Base-by-base conservation (phyloP, 2,797 vertebrate genomes). In the Megaceryle alcyon region DNA sequence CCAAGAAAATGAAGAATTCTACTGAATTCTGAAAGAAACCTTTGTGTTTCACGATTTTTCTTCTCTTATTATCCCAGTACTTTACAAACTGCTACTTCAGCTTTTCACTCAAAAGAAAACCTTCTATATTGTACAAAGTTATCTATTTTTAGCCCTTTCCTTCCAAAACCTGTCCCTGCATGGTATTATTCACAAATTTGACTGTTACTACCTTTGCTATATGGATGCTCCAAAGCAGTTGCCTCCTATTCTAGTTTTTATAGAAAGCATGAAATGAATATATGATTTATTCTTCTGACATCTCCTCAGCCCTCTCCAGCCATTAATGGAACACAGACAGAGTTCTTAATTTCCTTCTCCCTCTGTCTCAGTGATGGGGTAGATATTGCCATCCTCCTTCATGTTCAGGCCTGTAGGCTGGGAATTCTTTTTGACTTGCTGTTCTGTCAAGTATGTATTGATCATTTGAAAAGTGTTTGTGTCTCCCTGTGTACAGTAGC, bases 81-180 rank as follows among this genome's bases (percentile, higher is more conserved):
- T 93, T 85, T 60, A 89, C 41, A 64, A 89, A 92, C 69, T 89
- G 72, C 84, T 88, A 37, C 69, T 92, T 94, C 84, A 89, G 83
- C 80, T 92, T 88, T 81, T 88, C 53, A 72, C 43, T 93, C 46
- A 82, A 48, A 95, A 53, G 66, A 90, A 61, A 60, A 69, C 86
- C 51, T 86, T 88, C 66, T 70, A 3, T 72, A 65, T 63, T 72
- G 37, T 73, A 88, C 41, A 72, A 68, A 90, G 56, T 90, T 72
- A 65, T 21, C 93, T 96, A 86, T 84, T 96, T 96, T 96, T 94
- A 96, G 63, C 39, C 23, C 25, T 82, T 93, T 81, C 70, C 41
- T 87, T 92, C 71, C 69, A 84, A 96, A 94, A 66, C 70, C 60
- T 72, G 8, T 63, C n/a, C 20, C 70, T 76, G 63, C 29, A 3